Percentiles rank a stretch among this genome's conserved stretches.
Evolutionary conservation across 2,113 vertebrate species (phyloP).

Genomic region (Ictalurus punctatus): DNA sequence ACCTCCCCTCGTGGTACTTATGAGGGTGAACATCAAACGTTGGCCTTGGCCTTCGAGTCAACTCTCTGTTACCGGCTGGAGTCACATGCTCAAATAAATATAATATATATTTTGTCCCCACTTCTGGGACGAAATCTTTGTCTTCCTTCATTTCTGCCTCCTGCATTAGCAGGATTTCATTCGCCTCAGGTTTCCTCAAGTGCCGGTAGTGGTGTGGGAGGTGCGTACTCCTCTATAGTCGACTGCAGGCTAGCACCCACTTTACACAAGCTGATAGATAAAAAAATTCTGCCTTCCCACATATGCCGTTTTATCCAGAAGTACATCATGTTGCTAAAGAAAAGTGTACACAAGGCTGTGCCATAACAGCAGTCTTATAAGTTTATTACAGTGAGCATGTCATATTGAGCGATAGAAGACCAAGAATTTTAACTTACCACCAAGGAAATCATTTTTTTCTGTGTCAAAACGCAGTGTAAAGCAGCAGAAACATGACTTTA

Average conservation of each 20-base stretch:
- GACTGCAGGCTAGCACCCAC: neutral
- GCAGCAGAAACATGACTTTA: neutral
- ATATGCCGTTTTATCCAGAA: neutral
- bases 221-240: neutral
- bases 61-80: neutral
- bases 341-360: conserved; percentile 8
- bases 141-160: neutral
- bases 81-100: neutral
- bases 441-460: neutral
- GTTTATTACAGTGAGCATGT: neutral
- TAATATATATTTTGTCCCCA: neutral
- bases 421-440: neutral
- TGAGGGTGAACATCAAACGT: neutral
- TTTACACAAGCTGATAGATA: neutral
- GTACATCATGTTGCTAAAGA: neutral
- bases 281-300: neutral
- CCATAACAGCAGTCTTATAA: neutral
- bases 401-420: neutral
- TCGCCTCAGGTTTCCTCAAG: neutral
- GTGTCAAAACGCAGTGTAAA: neutral
- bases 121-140: neutral
- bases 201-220: neutral
- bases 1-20: neutral
- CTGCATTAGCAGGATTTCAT: neutral
- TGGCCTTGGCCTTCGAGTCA: neutral